phyloP scores from a whole-genome alignment of 2,113 vertebrate genomes.

The Illadopsis cleaveri region DNA sequence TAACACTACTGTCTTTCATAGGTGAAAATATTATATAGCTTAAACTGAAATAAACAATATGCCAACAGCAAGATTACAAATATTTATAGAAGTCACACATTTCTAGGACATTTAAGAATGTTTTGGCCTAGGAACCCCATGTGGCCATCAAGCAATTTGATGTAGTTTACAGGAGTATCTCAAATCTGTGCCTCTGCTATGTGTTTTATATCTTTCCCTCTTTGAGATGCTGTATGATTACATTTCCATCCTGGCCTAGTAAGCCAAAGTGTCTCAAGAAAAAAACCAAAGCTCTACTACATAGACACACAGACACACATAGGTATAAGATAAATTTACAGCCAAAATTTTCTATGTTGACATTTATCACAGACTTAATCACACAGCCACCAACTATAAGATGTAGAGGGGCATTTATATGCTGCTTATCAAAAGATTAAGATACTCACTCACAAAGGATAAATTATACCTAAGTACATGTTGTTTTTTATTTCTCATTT shows the following conservation, averaged over 20 bases:
- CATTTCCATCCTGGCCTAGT: neutral
- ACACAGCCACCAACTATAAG: neutral
- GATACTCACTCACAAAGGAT: neutral
- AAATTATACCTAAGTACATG: neutral
- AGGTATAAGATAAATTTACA: neutral
- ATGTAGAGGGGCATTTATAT: neutral
- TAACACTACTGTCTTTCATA: neutral
- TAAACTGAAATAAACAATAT: neutral
- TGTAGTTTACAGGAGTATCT: neutral
- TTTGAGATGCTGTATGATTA: neutral
- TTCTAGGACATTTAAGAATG: neutral
- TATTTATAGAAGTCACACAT: neutral
- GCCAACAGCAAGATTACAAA: neutral
- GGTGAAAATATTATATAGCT: neutral
- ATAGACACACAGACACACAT: neutral
- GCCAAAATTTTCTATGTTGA: neutral
- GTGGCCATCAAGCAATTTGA: neutral
- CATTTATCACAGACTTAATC: neutral
- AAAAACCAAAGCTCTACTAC: neutral
- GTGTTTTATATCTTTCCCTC: neutral
- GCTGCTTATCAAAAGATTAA: neutral
- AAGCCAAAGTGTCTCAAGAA: neutral
- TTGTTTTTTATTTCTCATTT: neutral
- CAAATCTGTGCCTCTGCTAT: neutral
- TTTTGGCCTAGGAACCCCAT: neutral